Percentiles rank a stretch among this genome's conserved stretches.
phyloP scores from a whole-genome alignment of 2,888 invertebrate genomes.

The Spodoptera exigua region DNA sequence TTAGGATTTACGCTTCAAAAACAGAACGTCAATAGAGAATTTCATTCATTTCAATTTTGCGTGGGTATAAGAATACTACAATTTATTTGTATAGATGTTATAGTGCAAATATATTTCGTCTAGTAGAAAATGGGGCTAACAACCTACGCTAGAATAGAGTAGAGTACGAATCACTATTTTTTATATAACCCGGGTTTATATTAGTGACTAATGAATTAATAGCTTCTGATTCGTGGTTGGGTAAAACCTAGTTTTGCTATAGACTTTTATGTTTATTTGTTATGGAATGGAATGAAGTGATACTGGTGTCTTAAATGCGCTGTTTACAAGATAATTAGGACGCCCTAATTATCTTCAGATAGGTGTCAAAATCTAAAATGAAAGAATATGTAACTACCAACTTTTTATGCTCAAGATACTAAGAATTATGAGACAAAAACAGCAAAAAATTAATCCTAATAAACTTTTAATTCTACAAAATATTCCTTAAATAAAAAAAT shows the following conservation, averaged over 20 bases:
- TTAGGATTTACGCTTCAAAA: conserved; percentile 20
- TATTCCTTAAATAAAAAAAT: too few relatives aligned
- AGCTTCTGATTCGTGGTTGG: background rate
- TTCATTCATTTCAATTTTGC: conserved; percentile 48
- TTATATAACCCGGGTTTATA: background rate
- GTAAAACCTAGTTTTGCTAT: background rate
- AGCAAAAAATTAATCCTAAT: too few relatives aligned
- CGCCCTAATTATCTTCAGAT: too few relatives aligned
- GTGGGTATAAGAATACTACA: conserved; percentile 45
- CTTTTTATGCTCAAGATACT: too few relatives aligned
- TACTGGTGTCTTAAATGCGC: background rate
- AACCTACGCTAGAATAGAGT: conserved; percentile 24
- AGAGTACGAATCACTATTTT: conserved; percentile 5
- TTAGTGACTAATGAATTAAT: background rate
- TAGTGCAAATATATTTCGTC: conserved; percentile 23
- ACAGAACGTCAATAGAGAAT: conserved; percentile 18
- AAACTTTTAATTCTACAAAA: too few relatives aligned
- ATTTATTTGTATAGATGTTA: conserved; percentile 36
- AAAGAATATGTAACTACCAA: background rate
- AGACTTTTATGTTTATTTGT: background rate
- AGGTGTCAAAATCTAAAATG: background rate
- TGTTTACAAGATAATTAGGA: too few relatives aligned
- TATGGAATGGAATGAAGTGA: background rate
- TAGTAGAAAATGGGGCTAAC: conserved; percentile 32
- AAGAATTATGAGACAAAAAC: too few relatives aligned